A percentile compares a stretch with the other conserved stretches of the same genome.
These are phyloP conservation scores for Dasysyrphus tricinctus DNA, from an alignment of 2,888 invertebrate species.

Conservation along the genomic window DNA sequence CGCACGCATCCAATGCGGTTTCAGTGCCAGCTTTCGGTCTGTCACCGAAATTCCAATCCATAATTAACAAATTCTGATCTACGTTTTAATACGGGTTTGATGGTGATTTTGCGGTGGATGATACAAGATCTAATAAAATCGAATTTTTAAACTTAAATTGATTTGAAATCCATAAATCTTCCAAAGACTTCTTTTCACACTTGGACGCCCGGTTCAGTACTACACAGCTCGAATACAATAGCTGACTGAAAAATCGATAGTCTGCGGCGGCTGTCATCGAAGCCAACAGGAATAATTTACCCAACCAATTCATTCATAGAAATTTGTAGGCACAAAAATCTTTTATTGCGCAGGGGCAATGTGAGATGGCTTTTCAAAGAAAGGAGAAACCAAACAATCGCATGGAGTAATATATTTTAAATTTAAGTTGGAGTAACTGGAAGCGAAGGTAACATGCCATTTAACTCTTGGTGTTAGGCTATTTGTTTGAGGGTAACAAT, in stretches of 20 bases:
- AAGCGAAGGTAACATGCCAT: not conserved
- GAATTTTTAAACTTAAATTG: conserved; percentile 25
- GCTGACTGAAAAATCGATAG: conserved; percentile 64
- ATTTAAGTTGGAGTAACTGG: not conserved
- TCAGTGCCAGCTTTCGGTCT: conserved; percentile 84
- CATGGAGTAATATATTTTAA: conserved; percentile 44
- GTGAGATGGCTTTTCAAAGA: conserved; percentile 26
- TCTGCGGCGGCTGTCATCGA: conserved; percentile 14
- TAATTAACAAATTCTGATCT: conserved; percentile 64
- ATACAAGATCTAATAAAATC: conserved; percentile 8
- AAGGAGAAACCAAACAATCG: conserved; percentile 7
- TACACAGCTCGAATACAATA: conserved; percentile 23
- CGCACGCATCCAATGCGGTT: conserved; percentile 88
- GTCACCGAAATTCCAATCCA: conserved; percentile 83
- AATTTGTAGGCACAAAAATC: conserved; percentile 24
- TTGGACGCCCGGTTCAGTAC: conserved; percentile 13
- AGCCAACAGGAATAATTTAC: conserved; percentile 39
- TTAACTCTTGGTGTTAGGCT: not conserved
- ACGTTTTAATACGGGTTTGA: conserved; percentile 11
- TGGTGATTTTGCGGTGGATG: conserved; percentile 34
- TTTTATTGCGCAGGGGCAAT: conserved; percentile 58
- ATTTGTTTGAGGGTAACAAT: not conserved
- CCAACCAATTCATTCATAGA: conserved; percentile 45
- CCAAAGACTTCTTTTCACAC: conserved; percentile 6
- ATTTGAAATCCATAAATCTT: conserved; percentile 12